A percentile compares a stretch with the other conserved stretches of the same genome.
These are phyloP conservation scores for Perca fluviatilis DNA, from an alignment of 2,113 vertebrate species.

Conservation along the genomic window DNA sequence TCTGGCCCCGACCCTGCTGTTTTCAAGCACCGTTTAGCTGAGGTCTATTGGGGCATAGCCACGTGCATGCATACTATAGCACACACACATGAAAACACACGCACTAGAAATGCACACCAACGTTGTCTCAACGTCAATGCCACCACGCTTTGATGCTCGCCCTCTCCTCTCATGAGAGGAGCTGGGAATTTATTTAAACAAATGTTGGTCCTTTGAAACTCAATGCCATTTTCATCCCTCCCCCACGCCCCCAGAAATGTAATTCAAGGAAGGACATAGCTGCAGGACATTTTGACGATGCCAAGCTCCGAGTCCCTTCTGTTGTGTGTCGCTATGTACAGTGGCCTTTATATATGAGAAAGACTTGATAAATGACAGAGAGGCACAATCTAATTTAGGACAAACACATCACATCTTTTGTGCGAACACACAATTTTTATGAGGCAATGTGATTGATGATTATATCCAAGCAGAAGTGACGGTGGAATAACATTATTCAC, in stretches of 20 bases:
- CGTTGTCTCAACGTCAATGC: conserved; percentile 21
- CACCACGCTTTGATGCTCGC: conserved; percentile 54
- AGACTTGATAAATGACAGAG: conserved; percentile 73
- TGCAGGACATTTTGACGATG: conserved; percentile 50
- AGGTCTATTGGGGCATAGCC: neutral
- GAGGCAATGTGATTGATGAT: conserved; percentile 79
- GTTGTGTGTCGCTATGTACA: conserved; percentile 24
- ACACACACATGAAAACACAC: neutral
- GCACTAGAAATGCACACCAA: conserved; percentile 22
- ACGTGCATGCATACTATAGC: neutral
- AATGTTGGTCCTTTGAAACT: conserved; percentile 63
- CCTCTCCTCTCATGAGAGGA: conserved; percentile 27
- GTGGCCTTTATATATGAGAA: conserved; percentile 60
- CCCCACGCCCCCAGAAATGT: conserved; percentile 43
- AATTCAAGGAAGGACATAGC: conserved; percentile 65
- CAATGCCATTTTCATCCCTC: neutral
- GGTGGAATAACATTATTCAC: conserved; percentile 79
- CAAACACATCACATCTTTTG: conserved; percentile 73
- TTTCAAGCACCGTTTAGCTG: conserved; percentile 6
- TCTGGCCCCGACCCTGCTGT: neutral
- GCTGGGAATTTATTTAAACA: conserved; percentile 59
- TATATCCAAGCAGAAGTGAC: conserved; percentile 69
- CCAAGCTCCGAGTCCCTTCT: conserved; percentile 20
- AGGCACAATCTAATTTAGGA: conserved; percentile 76
- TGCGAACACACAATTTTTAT: conserved; percentile 75